Evolutionary conservation across 2,113 vertebrate genomes (phyloP).

Genomic region (Oxygymnocypris stewartii): DNA sequence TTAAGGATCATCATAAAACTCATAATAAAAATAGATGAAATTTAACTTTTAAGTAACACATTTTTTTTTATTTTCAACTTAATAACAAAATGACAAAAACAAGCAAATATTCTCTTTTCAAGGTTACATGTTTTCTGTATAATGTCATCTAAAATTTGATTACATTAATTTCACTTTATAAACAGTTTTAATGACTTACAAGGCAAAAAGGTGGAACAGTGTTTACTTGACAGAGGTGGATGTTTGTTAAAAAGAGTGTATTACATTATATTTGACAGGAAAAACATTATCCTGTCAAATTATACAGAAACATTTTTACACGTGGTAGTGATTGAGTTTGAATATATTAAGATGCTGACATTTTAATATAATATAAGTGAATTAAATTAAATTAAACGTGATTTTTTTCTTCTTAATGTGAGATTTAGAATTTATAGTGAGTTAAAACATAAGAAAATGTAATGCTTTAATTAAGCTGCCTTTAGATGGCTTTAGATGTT

Average conservation of each 20-base stretch:
- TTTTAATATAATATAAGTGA: not conserved
- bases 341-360: not conserved
- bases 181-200: not conserved
- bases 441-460: not conserved
- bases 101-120: not conserved
- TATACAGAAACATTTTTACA: not conserved
- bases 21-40: not conserved
- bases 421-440: not conserved
- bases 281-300: not conserved
- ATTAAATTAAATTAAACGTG: not conserved
- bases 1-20: not conserved
- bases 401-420: not conserved
- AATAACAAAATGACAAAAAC: not conserved
- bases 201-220: not conserved
- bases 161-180: not conserved
- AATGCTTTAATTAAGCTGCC: not conserved
- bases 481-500: not conserved
- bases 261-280: not conserved
- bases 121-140: not conserved
- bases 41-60: not conserved
- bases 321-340: not conserved
- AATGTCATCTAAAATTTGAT: not conserved
- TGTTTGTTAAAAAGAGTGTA: not conserved
- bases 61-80: no score
- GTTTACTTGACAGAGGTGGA: not conserved